Evolutionary conservation across 2,797 vertebrate genomes (phyloP), one percentile per base, ranked within the genome.

Genomic region (Synanceia verrucosa): DNA sequence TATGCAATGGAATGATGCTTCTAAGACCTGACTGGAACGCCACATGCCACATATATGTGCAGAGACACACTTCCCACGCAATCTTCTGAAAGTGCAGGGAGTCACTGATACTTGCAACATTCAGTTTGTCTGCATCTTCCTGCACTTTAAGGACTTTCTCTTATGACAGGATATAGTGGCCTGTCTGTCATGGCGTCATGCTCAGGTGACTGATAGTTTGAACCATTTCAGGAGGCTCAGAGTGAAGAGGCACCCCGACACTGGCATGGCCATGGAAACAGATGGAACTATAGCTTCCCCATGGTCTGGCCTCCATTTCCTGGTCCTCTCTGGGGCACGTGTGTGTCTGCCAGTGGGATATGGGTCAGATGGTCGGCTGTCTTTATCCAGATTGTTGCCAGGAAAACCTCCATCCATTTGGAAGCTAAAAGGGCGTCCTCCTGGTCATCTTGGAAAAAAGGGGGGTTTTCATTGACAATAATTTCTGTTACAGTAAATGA

Each of bases 1-100:
- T 93, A 92, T 83, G 92, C 92, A 93, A 94, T 91, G 92, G 90
- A 93, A 93, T 93, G 91, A 92, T 90, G 88, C 85, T 83, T 91
- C 86, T 87, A 78, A 91, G 90, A 93, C 90, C 92, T 88, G 87
- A 91, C 88, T 91, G 48, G 79, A 88, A 83, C 88, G 67, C 87
- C 62, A 24, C 86, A 89, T 92, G 92, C 89, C 88, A 92, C 85
- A 86, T 86, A 86, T 80, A 91, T 91, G 89, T 86, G 87, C 78
- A 77, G 86, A 84, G 84, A 83, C 83, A 88, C 89, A 82, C 86
- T 81, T 90, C 90, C 89, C 89, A 89, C 89, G 82, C 86, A 79
- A 33, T 81, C 70, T 78, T 64, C 79, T 75, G 37, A 80, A 61
- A 78, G 43, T 71, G 71, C 14, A 36, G 41, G 34, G 65, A 70